Evolutionary conservation across 2,797 vertebrate species (phyloP), one percentile per base, ranked within the genome.

Genomic region (Morus bassanus): DNA sequence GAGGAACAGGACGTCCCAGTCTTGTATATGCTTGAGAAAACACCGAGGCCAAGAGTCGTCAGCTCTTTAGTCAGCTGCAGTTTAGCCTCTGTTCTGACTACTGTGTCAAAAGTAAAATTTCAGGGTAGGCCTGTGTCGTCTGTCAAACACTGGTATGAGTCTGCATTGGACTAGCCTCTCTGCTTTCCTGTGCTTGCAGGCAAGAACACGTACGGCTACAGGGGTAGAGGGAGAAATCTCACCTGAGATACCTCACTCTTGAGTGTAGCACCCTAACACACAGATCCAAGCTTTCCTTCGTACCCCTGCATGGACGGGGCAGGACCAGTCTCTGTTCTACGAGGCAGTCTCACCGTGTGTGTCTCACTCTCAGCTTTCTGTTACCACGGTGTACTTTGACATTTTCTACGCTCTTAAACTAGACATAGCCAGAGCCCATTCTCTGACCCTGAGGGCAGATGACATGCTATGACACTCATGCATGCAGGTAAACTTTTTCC

Each of bases 361-460:
- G 7, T 54, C 35, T 46, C 5, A 1, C n/a, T 13, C 73, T n/a
- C 5, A 0, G 10, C 35, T 30, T 43, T 59, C 60, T 11, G 18
- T 31, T 8, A 35, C 18, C 48, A 6, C 3, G 0, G 5, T 4
- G 5, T 37, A 2, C 37, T 39, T 56, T 2, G 23, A 12, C 35
- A 6, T 67, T 39, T 31, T 33, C 25, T 50, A 0, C 46, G 30
- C 17, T 51, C 70, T 48, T 74, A 16, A 77, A 46, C 15, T 45
- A n/a, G 53, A 54, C n/a, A 7, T 5, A 67, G 8, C 37, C 27
- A 35, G 57, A 79, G 11, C 28, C 43, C 12, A 1, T 30, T 59
- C 11, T 30, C 48, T 61, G 39, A 35, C 65, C 18, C 22, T 39
- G 11, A 57, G 30, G 51, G 39, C 27, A 70, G 4, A 11, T 21